These are phyloP conservation scores for Thamnophis sirtalis DNA, from an alignment of 2,113 vertebrate genomes.

Conservation along the genomic window DNA sequence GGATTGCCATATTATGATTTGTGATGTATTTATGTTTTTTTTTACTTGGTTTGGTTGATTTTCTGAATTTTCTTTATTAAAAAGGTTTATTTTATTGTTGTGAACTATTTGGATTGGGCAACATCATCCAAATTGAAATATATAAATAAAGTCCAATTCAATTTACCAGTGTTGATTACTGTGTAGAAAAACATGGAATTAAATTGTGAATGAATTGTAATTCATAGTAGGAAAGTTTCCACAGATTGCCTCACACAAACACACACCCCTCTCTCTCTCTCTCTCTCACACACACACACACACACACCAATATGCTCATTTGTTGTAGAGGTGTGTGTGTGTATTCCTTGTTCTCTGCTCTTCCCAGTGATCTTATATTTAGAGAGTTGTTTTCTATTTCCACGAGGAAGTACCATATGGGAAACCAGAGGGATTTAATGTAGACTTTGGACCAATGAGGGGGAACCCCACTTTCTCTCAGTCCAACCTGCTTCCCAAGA, in stretches of 20 bases:
- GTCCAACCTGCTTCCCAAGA: background rate
- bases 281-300: no score
- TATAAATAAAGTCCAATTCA: background rate
- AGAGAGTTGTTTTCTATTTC: background rate
- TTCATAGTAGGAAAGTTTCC: background rate
- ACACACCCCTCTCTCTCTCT: no score
- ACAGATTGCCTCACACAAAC: background rate
- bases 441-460: background rate
- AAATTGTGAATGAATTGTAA: background rate
- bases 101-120: background rate
- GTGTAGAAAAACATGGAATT: background rate
- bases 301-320: background rate
- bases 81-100: background rate
- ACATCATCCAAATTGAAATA: background rate
- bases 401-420: background rate
- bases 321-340: background rate
- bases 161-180: background rate
- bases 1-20: background rate
- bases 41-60: background rate
- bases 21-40: background rate
- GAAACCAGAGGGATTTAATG: background rate
- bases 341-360: background rate
- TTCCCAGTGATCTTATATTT: background rate
- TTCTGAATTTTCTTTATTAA: background rate
- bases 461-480: background rate